phyloP scores from a whole-genome alignment of 2,888 invertebrate species.

The Lycia hirtaria region DNA sequence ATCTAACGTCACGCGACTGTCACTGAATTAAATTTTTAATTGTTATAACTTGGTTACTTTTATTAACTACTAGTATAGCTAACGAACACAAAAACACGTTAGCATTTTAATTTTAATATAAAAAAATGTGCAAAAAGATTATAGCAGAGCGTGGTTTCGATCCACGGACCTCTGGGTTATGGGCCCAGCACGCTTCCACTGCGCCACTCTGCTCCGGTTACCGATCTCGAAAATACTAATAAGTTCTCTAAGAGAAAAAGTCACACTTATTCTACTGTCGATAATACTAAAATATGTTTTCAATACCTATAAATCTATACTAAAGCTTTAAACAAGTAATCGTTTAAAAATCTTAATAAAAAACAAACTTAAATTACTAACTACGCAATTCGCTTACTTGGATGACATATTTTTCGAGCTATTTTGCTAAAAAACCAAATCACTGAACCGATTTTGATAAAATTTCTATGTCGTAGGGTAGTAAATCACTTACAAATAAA shows the following conservation, averaged over 20 bases:
- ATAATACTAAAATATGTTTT: background rate
- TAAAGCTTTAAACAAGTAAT: background rate
- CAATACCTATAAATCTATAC: background rate
- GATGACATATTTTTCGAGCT: too few species aligned
- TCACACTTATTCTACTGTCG: background rate
- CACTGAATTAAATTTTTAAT: constrained; percentile 6
- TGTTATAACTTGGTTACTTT: background rate
- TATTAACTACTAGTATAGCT: too few species aligned
- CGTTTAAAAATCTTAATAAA: too few species aligned
- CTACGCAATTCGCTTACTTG: too few species aligned
- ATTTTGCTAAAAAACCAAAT: too few species aligned
- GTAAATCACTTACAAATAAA: too few species aligned
- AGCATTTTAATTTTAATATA: background rate
- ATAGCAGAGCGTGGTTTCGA: constrained; percentile 93
- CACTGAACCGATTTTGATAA: too few species aligned
- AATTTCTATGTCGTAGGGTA: too few species aligned
- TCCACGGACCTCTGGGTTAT: constrained; percentile 97
- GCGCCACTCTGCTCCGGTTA: constrained; percentile 87
- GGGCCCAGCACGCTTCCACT: constrained; percentile 93
- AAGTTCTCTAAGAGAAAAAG: background rate
- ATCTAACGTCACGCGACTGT: constrained; percentile 46
- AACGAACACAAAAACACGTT: background rate
- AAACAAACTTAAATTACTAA: too few species aligned
- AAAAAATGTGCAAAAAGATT: constrained; percentile 25
- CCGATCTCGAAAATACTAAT: constrained; percentile 10